Percentiles rank a stretch among this genome's conserved stretches.
phyloP scores from a whole-genome alignment of 2,888 invertebrate genomes.

The Sisyra terminalis region DNA sequence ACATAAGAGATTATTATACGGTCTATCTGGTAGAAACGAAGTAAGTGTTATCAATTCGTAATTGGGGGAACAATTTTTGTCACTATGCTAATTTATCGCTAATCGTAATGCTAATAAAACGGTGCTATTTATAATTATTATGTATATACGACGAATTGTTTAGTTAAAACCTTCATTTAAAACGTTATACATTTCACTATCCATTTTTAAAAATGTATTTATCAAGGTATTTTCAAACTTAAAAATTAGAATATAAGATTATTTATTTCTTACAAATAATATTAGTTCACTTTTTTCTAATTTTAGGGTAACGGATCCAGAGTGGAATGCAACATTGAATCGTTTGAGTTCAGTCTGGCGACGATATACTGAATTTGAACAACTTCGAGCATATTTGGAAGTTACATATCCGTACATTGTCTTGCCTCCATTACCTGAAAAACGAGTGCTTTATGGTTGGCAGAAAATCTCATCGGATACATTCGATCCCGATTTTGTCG shows the following conservation, averaged over 20 bases:
- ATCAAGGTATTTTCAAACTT: too few species aligned
- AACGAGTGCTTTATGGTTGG: slow-evolving; percentile 60
- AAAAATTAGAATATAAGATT: background rate
- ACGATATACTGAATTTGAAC: slow-evolving; percentile 72
- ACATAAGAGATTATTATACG: slow-evolving; percentile 59
- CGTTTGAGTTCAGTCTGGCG: slow-evolving; percentile 57
- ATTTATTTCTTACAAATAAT: background rate
- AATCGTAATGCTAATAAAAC: too few species aligned
- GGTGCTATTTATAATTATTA: too few species aligned
- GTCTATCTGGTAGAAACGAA: slow-evolving; percentile 65
- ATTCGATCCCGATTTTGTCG: slow-evolving; percentile 71
- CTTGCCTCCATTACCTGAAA: slow-evolving; percentile 68
- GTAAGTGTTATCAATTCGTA: slow-evolving; percentile 29
- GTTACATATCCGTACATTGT: slow-evolving; percentile 65
- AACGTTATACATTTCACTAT: too few species aligned
- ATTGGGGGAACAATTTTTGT: too few species aligned
- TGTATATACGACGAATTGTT: too few species aligned
- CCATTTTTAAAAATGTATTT: too few species aligned
- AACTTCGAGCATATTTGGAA: slow-evolving; percentile 58
- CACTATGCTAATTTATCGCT: too few species aligned
- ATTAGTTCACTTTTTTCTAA: slow-evolving; percentile 2
- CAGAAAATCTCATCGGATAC: slow-evolving; percentile 60
- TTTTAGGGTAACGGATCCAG: slow-evolving; percentile 46
- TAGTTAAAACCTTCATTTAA: too few species aligned
- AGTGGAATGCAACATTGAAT: slow-evolving; percentile 39